Evolutionary conservation across 2,888 invertebrate genomes (phyloP).

Genomic region (Caradrina clavipalpis): DNA sequence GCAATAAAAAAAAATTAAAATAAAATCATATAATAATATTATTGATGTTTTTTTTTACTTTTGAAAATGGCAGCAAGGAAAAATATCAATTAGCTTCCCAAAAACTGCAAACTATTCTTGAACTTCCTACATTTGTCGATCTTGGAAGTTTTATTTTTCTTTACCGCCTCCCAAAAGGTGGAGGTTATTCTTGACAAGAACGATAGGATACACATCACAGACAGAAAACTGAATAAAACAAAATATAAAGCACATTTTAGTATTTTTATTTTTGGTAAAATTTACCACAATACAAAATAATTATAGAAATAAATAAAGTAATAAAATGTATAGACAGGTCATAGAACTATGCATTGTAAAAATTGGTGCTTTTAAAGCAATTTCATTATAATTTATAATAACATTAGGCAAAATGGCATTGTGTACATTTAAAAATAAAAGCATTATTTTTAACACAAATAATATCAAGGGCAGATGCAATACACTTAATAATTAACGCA

Average conservation of each 20-base stretch:
- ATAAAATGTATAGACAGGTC: conserved; percentile 91
- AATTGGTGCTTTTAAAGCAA: conserved; percentile 91
- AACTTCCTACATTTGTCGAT: no score
- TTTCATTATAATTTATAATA: conserved; percentile 90
- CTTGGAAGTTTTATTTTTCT: not conserved
- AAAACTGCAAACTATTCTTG: no score
- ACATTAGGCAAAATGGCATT: conserved; percentile 91
- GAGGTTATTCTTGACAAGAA: not conserved
- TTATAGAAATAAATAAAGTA: conserved; percentile 91
- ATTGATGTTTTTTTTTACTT: no score
- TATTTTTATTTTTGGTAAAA: conserved; percentile 91
- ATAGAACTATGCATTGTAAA: conserved; percentile 90
- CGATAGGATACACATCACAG: conserved; percentile 9
- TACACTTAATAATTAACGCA: conserved; percentile 82
- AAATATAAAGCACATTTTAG: conserved; percentile 90
- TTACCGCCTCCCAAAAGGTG: not conserved
- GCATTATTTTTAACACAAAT: conserved; percentile 89
- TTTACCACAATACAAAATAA: conserved; percentile 91
- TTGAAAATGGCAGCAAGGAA: no score
- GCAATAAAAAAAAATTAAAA: no score
- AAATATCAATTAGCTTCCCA: no score
- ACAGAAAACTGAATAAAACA: conserved; percentile 76
- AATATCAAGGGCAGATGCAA: conserved; percentile 89
- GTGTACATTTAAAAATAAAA: conserved; percentile 90
- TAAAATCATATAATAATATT: no score